These are phyloP conservation scores for Saxidomus purpurata DNA, from an alignment of 1,140 invertebrate species.

Conservation along the genomic window DNA sequence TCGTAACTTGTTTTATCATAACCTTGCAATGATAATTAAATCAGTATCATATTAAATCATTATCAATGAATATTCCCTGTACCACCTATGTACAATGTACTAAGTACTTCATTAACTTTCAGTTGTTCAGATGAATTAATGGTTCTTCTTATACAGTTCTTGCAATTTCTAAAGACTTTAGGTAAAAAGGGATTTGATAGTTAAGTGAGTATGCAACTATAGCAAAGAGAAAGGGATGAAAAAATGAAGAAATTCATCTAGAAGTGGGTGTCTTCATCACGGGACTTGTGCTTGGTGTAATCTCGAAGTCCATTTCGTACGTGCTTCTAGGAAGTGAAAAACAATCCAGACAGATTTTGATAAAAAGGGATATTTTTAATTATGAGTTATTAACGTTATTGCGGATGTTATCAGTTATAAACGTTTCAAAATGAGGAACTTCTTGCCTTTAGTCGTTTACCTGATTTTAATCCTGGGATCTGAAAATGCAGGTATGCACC, in stretches of 20 bases:
- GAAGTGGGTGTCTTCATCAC: neutral
- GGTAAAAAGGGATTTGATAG: no score
- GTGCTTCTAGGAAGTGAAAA: neutral
- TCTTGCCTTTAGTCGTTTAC: neutral
- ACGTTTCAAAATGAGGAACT: neutral
- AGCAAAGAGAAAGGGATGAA: no score
- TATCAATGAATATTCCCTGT: no score
- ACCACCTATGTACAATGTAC: no score
- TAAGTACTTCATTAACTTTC: no score
- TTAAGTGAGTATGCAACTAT: no score
- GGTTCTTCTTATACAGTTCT: no score
- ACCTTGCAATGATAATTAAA: no score
- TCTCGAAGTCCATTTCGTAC: neutral
- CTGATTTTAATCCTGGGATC: neutral
- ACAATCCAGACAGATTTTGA: neutral
- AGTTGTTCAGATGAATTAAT: no score
- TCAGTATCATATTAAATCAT: no score
- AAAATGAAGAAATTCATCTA: neutral
- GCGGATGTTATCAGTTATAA: neutral
- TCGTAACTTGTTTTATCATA: no score
- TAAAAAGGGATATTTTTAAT: neutral
- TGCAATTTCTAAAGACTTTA: no score
- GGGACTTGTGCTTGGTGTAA: neutral
- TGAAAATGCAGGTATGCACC: neutral
- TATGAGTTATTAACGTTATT: neutral